Evolutionary conservation across 2,888 invertebrate species (phyloP).

Genomic region (Achlya flavicornis): DNA sequence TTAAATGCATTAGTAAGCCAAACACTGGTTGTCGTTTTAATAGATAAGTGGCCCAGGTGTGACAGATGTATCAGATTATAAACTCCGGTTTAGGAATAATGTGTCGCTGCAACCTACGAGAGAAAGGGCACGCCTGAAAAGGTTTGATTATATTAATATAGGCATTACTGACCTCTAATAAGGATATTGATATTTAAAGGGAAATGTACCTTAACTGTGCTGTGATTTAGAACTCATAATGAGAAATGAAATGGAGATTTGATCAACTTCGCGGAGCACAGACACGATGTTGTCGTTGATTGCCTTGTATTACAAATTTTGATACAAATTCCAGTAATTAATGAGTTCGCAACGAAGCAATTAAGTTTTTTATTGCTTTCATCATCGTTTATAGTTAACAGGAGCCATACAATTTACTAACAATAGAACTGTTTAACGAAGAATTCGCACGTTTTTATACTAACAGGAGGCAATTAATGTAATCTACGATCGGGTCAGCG

Average conservation of each 20-base stretch:
- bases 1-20: constrained; percentile 19
- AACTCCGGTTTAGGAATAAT: constrained; percentile 12
- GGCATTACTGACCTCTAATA: neutral
- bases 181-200: neutral
- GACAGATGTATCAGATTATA: constrained; percentile 16
- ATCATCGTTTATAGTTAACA: constrained; percentile 18
- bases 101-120: constrained; percentile 6
- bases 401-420: constrained; percentile 14
- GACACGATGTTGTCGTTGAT: neutral
- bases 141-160: neutral
- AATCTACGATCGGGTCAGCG: constrained; percentile 13
- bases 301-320: constrained; percentile 2
- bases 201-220: neutral
- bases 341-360: neutral
- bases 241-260: neutral
- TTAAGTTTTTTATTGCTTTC: constrained; percentile 12
- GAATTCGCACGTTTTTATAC: constrained; percentile 30
- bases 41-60: constrained; percentile 16
- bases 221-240: neutral
- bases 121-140: neutral
- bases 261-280: neutral
- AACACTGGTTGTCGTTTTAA: constrained; percentile 13
- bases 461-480: constrained; percentile 15
- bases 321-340: neutral
- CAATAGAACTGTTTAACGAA: constrained; percentile 23